Evolutionary conservation across 2,113 vertebrate species (phyloP), one percentile per base, ranked within the genome.

Genomic region (Daphoenositta chrysoptera): DNA sequence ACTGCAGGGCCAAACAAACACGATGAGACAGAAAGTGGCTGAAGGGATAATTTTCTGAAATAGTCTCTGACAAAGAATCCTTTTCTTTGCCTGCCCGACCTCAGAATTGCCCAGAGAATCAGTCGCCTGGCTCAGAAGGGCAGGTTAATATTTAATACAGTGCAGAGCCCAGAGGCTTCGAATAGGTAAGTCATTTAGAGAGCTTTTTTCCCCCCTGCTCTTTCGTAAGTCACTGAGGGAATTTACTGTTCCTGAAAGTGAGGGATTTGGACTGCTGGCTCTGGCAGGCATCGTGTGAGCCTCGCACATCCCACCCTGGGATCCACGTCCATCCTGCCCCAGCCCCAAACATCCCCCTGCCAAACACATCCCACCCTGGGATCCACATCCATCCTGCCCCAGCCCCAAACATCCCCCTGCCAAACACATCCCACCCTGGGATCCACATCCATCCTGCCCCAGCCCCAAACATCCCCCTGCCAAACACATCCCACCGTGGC

Each of bases 101-200:
- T 89, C 83, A 39, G 86, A 94, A 69, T 58, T 87, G 65, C 90
- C 50, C 47, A 56, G 86, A 96, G 83, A 73, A 73, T 88, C 81
- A 56, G 71, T 37, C 2, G 0, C 88, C 94, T 83, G 69, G 81
- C 96, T 93, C 76, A 87, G 86, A 80, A 82, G 48, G 44, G 39
- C 91, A 95, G 90, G 94, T 97, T 96, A 97, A 96, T 94, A 66
- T 97, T 96, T 96, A 96, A 96, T 75, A 87, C 83, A 92, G 63
- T 31, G 45, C 88, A 96, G 80, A 95, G 79, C 63, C 77, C 68
- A 87, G 56, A 78, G 54, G 51, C 77, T 81, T 82, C 53, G 2
- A 63, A 33, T 50, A 95, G 87, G 91, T 82, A 94, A 95, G 87
- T 87, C 64, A 91, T 93, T 93, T 77, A 68, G 56, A 84, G 61